These are phyloP conservation scores for Apis mellifera DNA, from an alignment of 1,140 invertebrate species.

Conservation along the genomic window Amel_HAv3.1 CM009938.2:5823001-5823500, in stretches of 20 bases:
- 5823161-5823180: not conserved
- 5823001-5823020: too few relatives aligned
- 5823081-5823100: not conserved
- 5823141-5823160: not conserved
- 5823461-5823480: constrained; percentile 15
- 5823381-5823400: not conserved
- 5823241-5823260: constrained; percentile 41
- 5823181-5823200: not conserved
- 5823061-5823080: not conserved
- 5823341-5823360: not conserved
- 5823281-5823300: constrained; percentile 30
- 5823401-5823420: not conserved
- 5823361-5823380: constrained; percentile 28
- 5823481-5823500: constrained; percentile 10
- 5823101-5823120: constrained; percentile 6
- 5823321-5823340: not conserved
- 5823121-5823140: not conserved
- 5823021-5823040: not conserved
- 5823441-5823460: not conserved
- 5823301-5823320: constrained; percentile 10
- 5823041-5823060: not conserved
- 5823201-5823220: not conserved
- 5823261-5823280: not conserved
- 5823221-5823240: not conserved
- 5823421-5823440: not conserved